Percentiles rank a stretch among this genome's conserved stretches.
Conservation (phyloP, 2,888 invertebrate genomes). For the Celastrina argiolus region DNA sequence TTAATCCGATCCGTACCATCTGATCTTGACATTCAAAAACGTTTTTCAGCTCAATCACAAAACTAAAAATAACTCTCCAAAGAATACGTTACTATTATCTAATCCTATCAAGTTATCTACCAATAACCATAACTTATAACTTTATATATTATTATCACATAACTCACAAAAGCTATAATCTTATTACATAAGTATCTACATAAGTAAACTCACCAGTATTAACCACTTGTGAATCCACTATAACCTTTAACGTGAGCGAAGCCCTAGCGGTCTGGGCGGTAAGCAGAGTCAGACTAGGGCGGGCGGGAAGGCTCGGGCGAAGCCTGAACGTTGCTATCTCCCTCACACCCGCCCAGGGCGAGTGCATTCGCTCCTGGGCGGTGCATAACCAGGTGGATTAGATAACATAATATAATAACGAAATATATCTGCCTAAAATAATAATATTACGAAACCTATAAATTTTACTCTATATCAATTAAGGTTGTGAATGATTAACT, state of each 20-base stretch:
- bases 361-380: slow-evolving; percentile 51
- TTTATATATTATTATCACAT: no score
- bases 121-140: background rate
- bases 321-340: slow-evolving; percentile 58
- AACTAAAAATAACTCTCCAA: background rate
- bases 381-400: slow-evolving; percentile 40
- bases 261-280: slow-evolving; percentile 38
- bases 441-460: no score
- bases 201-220: background rate
- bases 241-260: slow-evolving; percentile 12
- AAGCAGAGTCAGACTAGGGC: slow-evolving; percentile 62
- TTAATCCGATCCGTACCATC: no score
- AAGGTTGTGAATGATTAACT: no score
- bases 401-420: slow-evolving; percentile 1
- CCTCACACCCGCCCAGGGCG: slow-evolving; percentile 42
- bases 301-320: slow-evolving; percentile 61
- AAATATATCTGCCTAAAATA: background rate
- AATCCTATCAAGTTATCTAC: background rate
- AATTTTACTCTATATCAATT: no score
- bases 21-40: background rate
- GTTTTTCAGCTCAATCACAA: background rate
- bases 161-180: background rate
- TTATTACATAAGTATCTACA: background rate
- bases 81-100: background rate
- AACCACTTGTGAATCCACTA: slow-evolving; percentile 9